Evolutionary conservation across 1,140 invertebrate genomes (phyloP).

Genomic region (Ditylenchus dipsaci): DNA sequence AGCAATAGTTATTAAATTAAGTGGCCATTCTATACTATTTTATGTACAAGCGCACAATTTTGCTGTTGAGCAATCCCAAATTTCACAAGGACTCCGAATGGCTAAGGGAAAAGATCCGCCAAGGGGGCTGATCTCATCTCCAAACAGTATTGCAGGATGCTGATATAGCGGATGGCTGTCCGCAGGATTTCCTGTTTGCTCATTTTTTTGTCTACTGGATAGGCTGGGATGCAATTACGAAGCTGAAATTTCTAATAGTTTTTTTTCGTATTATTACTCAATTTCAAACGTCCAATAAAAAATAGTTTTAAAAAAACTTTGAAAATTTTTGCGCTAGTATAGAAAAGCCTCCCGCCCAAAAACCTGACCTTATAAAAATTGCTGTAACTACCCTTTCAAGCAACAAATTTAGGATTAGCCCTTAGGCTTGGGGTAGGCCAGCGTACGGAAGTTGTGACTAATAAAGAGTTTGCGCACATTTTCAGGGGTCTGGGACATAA

Average conservation of each 20-base stretch:
- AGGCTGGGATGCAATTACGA: not conserved
- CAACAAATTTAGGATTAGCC: no score
- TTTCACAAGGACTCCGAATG: constrained; percentile 62
- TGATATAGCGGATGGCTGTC: constrained; percentile 32
- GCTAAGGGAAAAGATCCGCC: constrained; percentile 59
- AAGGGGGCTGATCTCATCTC: constrained; percentile 25
- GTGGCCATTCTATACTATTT: constrained; percentile 63
- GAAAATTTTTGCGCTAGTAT: not conserved
- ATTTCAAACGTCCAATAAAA: not conserved
- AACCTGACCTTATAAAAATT: no score
- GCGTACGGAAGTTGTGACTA: no score
- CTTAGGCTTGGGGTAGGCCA: no score
- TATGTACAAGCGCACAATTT: constrained; percentile 62
- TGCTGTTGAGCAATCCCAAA: constrained; percentile 61
- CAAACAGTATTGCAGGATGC: constrained; percentile 26
- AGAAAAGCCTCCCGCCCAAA: no score
- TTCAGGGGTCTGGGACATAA: no score
- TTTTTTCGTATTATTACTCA: not conserved
- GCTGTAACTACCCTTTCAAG: no score
- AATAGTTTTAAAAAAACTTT: not conserved
- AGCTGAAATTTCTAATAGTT: constrained; percentile 6
- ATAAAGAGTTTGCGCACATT: no score
- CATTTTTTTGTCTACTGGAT: constrained; percentile 29
- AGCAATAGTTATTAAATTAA: constrained; percentile 36
- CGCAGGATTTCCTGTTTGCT: constrained; percentile 35